phyloP scores from a whole-genome alignment of 1,140 invertebrate species.

The Habropoda laboriosa region DNA sequence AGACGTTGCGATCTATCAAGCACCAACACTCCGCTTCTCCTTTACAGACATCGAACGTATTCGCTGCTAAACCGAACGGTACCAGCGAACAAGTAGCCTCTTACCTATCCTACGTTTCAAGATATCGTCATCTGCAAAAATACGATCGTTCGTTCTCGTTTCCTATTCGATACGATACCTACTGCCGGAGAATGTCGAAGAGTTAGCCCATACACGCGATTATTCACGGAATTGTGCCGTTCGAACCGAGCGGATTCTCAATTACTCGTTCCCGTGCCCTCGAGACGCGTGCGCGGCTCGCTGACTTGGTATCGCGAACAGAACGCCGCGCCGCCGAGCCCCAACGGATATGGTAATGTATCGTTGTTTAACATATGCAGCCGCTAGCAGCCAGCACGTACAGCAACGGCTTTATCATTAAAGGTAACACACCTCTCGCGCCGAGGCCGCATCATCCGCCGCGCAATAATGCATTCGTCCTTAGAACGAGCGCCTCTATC shows the following conservation, averaged over 20 bases:
- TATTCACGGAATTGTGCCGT: background rate
- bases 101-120: background rate
- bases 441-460: conserved; percentile 37
- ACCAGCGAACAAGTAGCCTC: background rate
- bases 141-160: background rate
- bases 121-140: background rate
- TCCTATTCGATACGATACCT: background rate
- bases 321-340: conserved; percentile 1
- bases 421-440: conserved; percentile 69
- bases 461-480: conserved; percentile 33
- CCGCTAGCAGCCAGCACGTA: conserved; percentile 66
- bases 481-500: conserved; percentile 10
- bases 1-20: background rate
- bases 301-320: conserved; percentile 36
- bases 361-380: conserved; percentile 72
- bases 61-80: background rate
- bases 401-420: conserved; percentile 76
- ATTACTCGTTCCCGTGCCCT: conserved; percentile 57
- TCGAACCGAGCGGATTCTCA: conserved; percentile 33
- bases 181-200: background rate
- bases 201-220: background rate
- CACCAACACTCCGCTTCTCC: background rate
- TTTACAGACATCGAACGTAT: background rate
- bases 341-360: conserved; percentile 73
- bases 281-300: conserved; percentile 29